Conservation (phyloP, 2,888 invertebrate genomes). For the Parnassius glacialis region DNA sequence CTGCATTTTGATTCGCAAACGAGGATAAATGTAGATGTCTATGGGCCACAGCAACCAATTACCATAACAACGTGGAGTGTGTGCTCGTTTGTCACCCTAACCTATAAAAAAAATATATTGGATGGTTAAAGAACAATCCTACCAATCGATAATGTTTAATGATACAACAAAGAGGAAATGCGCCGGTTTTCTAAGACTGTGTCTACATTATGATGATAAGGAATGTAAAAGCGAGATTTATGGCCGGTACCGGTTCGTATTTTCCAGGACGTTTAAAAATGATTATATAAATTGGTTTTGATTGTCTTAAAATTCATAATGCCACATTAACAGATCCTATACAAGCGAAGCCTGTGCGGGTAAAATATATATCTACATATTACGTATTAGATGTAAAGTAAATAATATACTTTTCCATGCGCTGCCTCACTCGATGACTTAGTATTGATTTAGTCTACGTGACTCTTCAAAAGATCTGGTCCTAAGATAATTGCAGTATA, state of each 20-base stretch:
- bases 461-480: background rate
- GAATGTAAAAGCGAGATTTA: conserved; percentile 7
- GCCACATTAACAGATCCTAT: too few relatives aligned
- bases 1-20: too few relatives aligned
- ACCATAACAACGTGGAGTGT: too few relatives aligned
- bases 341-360: too few relatives aligned
- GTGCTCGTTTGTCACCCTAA: too few relatives aligned
- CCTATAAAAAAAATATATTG: too few relatives aligned
- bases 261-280: conserved; percentile 5
- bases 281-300: too few relatives aligned
- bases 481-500: conserved; percentile 1
- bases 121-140: too few relatives aligned
- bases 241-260: conserved; percentile 1
- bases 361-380: too few relatives aligned
- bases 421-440: conserved; percentile 1
- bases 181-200: conserved; percentile 5
- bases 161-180: conserved; percentile 2
- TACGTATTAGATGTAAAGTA: background rate
- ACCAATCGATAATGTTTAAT: background rate
- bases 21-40: too few relatives aligned
- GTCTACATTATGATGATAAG: conserved; percentile 6
- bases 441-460: conserved; percentile 5
- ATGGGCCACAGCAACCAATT: too few relatives aligned
- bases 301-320: too few relatives aligned
- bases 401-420: background rate